Evolutionary conservation across 2,113 vertebrate species (phyloP).

Genomic region (Pterophyllum scalare): DNA sequence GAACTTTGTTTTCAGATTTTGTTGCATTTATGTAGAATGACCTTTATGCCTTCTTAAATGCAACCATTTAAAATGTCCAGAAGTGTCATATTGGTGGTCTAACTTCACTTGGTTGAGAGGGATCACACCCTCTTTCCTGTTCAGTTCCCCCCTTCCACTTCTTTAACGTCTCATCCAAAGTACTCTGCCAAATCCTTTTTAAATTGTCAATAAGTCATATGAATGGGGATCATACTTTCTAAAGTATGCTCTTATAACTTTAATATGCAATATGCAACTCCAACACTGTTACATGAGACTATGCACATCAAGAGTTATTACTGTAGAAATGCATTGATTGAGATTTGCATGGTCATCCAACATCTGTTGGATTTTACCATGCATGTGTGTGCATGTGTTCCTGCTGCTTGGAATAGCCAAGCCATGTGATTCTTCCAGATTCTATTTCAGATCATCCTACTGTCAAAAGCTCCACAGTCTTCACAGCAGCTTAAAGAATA

Average conservation of each 20-base stretch:
- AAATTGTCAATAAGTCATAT: neutral
- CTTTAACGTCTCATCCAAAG: neutral
- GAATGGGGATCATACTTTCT: neutral
- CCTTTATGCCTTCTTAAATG: neutral
- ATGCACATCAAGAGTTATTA: neutral
- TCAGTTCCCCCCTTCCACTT: neutral
- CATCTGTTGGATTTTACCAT: conserved; percentile 18
- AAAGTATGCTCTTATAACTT: neutral
- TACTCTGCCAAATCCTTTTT: neutral
- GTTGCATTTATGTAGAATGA: too few species aligned
- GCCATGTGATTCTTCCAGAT: conserved; percentile 78
- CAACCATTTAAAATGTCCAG: conserved; percentile 4
- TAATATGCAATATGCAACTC: neutral
- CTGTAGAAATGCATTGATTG: neutral
- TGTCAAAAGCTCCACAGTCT: conserved; percentile 20
- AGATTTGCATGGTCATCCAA: neutral
- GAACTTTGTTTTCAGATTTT: too few species aligned
- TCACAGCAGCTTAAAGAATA: conserved; percentile 16
- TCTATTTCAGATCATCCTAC: conserved; percentile 73
- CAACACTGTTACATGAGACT: neutral
- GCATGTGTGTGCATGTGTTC: neutral
- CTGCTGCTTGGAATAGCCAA: conserved; percentile 75
- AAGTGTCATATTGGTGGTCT: neutral
- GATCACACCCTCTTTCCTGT: conserved; percentile 40
- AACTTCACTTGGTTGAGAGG: conserved; percentile 45